A percentile compares a stretch with the other conserved stretches of the same genome.
Conservation (phyloP, 2,888 invertebrate genomes). For the Caradrina kadenii region DNA sequence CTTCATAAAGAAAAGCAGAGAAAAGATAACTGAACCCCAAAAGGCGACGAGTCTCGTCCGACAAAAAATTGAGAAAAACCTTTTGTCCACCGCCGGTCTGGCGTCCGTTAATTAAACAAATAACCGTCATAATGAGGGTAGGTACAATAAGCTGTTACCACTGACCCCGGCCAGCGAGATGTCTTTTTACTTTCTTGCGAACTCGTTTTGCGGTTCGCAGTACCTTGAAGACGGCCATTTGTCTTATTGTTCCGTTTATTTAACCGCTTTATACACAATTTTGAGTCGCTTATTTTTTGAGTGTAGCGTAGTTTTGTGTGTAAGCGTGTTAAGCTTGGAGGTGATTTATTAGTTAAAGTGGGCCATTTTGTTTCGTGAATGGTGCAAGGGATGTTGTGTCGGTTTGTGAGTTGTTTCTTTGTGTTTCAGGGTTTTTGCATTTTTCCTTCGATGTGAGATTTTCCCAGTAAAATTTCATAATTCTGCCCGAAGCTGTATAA, state of each 20-base stretch:
- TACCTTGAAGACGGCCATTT: conserved; percentile 25
- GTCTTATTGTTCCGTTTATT: conserved; percentile 51
- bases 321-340: conserved; percentile 18
- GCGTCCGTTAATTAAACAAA: conserved; percentile 78
- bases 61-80: conserved; percentile 64
- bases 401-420: not conserved
- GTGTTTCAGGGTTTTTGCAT: not conserved
- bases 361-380: conserved; percentile 28
- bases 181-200: conserved; percentile 56
- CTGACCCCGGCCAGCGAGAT: conserved; percentile 55
- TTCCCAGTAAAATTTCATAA: not conserved
- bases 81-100: conserved; percentile 72
- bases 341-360: conserved; percentile 47
- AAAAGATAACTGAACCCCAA: conserved; percentile 26
- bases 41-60: conserved; percentile 35
- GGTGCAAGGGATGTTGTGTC: conserved; percentile 2
- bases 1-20: conserved; percentile 39
- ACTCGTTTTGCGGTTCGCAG: conserved; percentile 41
- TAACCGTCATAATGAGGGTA: conserved; percentile 75
- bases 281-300: conserved; percentile 37
- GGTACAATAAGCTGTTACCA: conserved; percentile 69
- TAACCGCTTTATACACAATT: conserved; percentile 48
- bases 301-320: conserved; percentile 9
- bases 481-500: not conserved
- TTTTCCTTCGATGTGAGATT: not conserved